Evolutionary conservation across 2,797 vertebrate species (phyloP).

Genomic region (Myripristis jacobus): DNA sequence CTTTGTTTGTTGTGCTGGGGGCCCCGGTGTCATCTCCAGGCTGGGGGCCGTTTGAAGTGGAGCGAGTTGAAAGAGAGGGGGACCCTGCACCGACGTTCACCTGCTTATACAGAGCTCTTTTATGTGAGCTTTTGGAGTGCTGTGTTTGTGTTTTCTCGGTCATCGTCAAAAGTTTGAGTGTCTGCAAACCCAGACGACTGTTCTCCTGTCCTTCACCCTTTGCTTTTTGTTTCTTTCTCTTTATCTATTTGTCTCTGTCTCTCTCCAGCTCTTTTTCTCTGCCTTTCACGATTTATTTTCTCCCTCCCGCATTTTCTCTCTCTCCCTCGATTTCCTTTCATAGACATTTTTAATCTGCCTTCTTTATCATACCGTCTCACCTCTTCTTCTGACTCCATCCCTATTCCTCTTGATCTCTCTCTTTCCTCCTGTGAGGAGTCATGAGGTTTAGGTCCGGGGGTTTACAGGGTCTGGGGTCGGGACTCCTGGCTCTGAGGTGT

Average conservation of each 20-base stretch:
- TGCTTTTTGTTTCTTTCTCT: slow-evolving; percentile 36
- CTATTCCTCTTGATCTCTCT: slow-evolving; percentile 11
- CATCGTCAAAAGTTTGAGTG: slow-evolving; percentile 46
- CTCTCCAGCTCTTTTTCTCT: neutral
- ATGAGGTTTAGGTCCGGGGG: slow-evolving; percentile 55
- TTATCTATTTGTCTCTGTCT: slow-evolving; percentile 17
- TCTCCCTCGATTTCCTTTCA: neutral
- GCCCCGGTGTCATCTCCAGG: slow-evolving; percentile 75
- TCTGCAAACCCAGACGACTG: slow-evolving; percentile 41
- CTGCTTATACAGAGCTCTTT: slow-evolving; percentile 78
- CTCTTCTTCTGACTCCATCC: slow-evolving; percentile 7
- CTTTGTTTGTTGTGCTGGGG: slow-evolving; percentile 79
- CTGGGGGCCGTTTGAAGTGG: slow-evolving; percentile 81
- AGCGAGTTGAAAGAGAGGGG: slow-evolving; percentile 76
- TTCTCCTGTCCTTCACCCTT: neutral
- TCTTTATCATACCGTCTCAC: slow-evolving; percentile 20
- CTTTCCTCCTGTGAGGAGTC: slow-evolving; percentile 46
- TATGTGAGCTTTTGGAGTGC: slow-evolving; percentile 66
- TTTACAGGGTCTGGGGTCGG: slow-evolving; percentile 47
- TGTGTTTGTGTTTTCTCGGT: slow-evolving; percentile 26
- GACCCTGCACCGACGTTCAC: slow-evolving; percentile 69
- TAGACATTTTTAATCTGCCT: neutral
- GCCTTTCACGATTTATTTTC: too few relatives aligned
- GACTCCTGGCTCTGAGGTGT: slow-evolving; percentile 64
- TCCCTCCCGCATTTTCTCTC: slow-evolving; percentile 6